A percentile compares a stretch with the other conserved stretches of the same genome.
Evolutionary conservation across 2,797 vertebrate species (phyloP).

Genomic region (Vespertilio murinus): DNA sequence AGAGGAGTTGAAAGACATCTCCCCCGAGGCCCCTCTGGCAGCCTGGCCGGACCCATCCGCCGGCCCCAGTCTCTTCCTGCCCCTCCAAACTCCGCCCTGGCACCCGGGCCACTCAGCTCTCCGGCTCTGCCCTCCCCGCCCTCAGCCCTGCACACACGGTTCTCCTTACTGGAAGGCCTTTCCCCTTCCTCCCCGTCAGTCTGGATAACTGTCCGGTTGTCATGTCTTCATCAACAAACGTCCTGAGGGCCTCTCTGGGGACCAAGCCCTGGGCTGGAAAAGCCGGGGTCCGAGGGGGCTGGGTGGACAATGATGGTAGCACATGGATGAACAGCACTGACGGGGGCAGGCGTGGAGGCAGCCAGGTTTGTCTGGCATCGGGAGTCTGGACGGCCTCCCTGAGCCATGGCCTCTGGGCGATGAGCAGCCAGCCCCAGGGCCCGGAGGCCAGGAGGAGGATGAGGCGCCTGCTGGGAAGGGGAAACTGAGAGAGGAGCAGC

Average conservation of each 20-base stretch:
- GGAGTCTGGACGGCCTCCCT: not conserved
- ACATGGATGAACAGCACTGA: not conserved
- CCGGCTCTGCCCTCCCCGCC: not conserved
- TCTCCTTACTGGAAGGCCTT: constrained; percentile 28
- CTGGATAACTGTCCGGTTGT: not conserved
- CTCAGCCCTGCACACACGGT: not conserved
- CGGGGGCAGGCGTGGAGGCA: not conserved
- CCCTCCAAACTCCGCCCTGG: not conserved
- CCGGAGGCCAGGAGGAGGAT: not conserved
- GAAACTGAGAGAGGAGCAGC: not conserved
- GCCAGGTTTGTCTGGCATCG: not conserved
- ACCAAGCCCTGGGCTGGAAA: too few relatives aligned
- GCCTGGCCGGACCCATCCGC: not conserved
- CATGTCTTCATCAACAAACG: constrained; percentile 40
- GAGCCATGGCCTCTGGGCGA: not conserved
- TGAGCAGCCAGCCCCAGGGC: not conserved
- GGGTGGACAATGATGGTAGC: not conserved
- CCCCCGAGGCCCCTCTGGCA: not conserved
- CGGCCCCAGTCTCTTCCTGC: not conserved
- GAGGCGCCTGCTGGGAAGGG: not conserved
- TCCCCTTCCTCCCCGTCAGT: constrained; percentile 11
- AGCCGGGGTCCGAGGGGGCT: not conserved
- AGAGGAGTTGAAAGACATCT: not conserved
- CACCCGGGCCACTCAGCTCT: not conserved
- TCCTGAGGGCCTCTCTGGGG: not conserved